Percentiles rank a stretch among this genome's conserved stretches.
phyloP scores from a whole-genome alignment of 92 coral and sea anemone species.

The Phymanthus crucifer region DNA sequence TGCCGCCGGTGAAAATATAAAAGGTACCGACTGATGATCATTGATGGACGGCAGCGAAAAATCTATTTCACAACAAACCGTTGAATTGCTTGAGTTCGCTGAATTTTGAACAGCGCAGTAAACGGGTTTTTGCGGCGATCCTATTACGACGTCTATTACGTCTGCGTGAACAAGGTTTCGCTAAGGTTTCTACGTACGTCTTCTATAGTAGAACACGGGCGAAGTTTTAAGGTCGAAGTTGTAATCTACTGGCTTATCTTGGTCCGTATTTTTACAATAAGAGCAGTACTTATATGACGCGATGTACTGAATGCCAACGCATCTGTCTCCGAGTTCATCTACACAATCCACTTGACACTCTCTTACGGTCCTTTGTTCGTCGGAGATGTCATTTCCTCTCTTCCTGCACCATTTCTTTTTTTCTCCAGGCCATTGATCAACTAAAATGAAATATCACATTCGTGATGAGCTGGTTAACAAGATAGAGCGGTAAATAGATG shows the following conservation, averaged over 20 bases:
- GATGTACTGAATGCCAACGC: background rate
- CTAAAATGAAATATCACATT: background rate
- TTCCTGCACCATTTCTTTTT: background rate
- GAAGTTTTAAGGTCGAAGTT: background rate
- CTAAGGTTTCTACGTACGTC: background rate
- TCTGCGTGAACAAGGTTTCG: too few species aligned
- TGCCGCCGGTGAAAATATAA: too few species aligned
- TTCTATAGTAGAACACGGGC: background rate
- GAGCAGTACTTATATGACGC: background rate
- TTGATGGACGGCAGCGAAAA: too few species aligned
- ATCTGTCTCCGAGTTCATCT: background rate
- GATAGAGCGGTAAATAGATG: background rate
- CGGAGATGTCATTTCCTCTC: background rate
- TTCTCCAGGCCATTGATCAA: background rate
- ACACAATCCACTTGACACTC: background rate
- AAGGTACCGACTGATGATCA: too few species aligned
- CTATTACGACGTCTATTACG: background rate
- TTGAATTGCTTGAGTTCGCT: too few species aligned
- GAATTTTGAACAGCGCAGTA: too few species aligned
- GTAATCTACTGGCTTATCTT: background rate
- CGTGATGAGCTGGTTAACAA: background rate
- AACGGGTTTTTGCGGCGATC: too few species aligned
- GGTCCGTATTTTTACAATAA: background rate
- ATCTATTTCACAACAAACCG: too few species aligned
- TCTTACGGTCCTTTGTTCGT: background rate